These are phyloP conservation scores for Calidris pugnax DNA, from an alignment of 2,113 vertebrate species.

Conservation along the genomic window DNA sequence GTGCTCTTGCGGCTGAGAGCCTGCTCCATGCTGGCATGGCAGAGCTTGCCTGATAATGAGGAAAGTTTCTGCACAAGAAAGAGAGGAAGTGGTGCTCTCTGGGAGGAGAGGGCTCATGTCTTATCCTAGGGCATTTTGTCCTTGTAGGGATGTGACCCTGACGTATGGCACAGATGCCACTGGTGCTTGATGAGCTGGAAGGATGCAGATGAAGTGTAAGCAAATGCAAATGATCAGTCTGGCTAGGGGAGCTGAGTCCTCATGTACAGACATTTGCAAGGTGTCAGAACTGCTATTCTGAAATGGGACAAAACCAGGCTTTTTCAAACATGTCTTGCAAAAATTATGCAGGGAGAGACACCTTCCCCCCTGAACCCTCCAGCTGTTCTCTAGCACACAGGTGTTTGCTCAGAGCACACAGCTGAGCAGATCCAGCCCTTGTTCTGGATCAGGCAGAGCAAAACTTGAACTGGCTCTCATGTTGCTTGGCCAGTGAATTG, in stretches of 20 bases:
- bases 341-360: background rate
- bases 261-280: background rate
- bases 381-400: background rate
- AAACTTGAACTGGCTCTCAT: background rate
- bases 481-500: background rate
- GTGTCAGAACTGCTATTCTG: background rate
- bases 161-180: background rate
- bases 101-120: background rate
- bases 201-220: background rate
- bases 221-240: background rate
- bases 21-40: fast-evolving
- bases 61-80: background rate
- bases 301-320: background rate
- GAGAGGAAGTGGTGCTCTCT: background rate
- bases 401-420: background rate
- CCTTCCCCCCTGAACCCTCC: background rate
- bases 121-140: background rate
- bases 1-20: fast-evolving
- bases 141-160: background rate
- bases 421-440: background rate
- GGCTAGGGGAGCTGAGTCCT: background rate
- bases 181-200: background rate
- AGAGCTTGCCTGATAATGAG: background rate
- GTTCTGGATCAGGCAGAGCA: background rate
- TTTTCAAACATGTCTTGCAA: background rate